Evolutionary conservation across 2,797 vertebrate genomes (phyloP), one percentile per base, ranked within the genome.

Genomic region (Semaprochilodus insignis): DNA sequence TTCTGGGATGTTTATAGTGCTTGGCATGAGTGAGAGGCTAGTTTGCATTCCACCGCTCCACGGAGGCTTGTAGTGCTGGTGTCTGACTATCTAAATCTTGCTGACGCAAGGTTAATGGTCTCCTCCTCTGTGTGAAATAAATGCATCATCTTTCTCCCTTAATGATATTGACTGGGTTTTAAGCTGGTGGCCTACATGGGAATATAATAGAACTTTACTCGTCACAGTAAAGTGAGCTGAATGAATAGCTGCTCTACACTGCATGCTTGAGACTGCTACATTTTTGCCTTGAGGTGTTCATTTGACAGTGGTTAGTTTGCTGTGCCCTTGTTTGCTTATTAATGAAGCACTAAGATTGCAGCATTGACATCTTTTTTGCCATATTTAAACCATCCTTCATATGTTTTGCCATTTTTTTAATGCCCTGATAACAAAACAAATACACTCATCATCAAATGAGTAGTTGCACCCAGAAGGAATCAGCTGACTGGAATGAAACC

Each of bases 1-100:
- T 71, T 81, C 85, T 85, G 82, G 78, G 73, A 90, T 83, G 84
- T 90, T 91, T 88, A 88, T 79, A 83, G 83, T 79, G 63, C 51
- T 6, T 76, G 71, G 60, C 55, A 69, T 70, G 55, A 74, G 87
- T 80, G 77, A 44, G 65, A 65, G 72, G 77, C 83, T 85, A 23
- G 74, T 85, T 86, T 79, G 77, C 82, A 79, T 89, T 85, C 66
- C 6, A 51, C 60, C 10, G 55, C 81, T 81, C 65, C 54, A 63
- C 36, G n/a, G 84, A 82, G 84, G 27, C 55, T 75, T 84, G 73
- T 59, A 17, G 80, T 79, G 51, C 6, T 40, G 57, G 71, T 27
- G 27, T 63, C 48, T 23, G 66, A 23, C 57, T 83, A 77, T 85
- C 52, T 48, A 69, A 87, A 78, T 87, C 74, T 76, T 75, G 82